phyloP scores from a whole-genome alignment of 2,113 vertebrate genomes.

The Laticauda laticaudata region DNA sequence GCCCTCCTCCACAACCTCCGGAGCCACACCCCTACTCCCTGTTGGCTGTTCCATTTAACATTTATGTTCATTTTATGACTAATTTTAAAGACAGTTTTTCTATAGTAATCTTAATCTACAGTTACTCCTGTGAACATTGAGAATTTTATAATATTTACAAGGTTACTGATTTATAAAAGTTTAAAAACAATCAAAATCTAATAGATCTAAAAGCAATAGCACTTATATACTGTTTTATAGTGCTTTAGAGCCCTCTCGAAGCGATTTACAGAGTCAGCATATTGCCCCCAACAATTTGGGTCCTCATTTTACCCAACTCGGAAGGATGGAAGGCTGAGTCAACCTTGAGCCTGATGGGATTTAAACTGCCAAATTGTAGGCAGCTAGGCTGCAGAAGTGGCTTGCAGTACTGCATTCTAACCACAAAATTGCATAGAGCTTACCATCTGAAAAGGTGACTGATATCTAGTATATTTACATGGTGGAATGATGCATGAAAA shows the following conservation, averaged over 20 bases:
- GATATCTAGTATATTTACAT: background rate
- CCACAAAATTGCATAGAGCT: background rate
- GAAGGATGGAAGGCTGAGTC: too few species aligned
- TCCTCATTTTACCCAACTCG: too few species aligned
- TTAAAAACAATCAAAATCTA: background rate
- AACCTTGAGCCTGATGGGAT: too few species aligned
- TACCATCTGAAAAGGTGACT: background rate
- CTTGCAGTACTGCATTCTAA: too few species aligned
- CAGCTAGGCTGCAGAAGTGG: too few species aligned
- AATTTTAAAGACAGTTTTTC: background rate
- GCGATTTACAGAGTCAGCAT: too few species aligned
- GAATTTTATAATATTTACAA: background rate
- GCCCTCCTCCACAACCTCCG: too few species aligned
- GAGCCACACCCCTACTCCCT: too few species aligned
- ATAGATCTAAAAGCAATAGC: background rate
- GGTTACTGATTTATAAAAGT: background rate
- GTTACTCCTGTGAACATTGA: background rate
- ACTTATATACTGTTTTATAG: too few species aligned
- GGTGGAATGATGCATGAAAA: background rate
- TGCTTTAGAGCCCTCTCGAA: too few species aligned
- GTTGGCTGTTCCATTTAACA: background rate
- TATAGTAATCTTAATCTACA: background rate
- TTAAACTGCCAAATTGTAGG: too few species aligned
- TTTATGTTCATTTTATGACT: background rate
- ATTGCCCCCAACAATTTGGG: too few species aligned